Percentiles rank a stretch among this genome's conserved stretches.
Conservation (phyloP, 2,888 invertebrate species). For the Caenorhabditis sulstoni region DNA sequence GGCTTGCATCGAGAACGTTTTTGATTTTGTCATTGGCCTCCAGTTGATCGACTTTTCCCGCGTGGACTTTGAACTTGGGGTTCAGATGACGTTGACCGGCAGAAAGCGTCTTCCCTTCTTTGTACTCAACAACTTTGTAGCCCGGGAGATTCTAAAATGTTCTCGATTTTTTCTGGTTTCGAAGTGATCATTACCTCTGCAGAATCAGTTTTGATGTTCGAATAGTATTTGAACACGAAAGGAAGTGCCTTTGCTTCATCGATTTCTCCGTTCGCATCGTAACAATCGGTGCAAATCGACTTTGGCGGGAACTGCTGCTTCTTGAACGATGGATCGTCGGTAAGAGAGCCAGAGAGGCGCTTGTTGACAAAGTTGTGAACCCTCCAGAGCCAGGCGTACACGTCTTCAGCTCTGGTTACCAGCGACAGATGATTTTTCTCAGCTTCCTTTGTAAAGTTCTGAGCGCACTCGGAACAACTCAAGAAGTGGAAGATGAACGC, state of each 20-base stretch:
- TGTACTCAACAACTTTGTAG: slow-evolving; percentile 77
- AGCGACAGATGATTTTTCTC: slow-evolving; percentile 71
- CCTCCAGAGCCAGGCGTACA: slow-evolving; percentile 92
- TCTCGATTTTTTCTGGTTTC: neutral
- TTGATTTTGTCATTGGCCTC: slow-evolving; percentile 74
- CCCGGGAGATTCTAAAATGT: slow-evolving; percentile 71
- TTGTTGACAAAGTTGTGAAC: slow-evolving; percentile 94
- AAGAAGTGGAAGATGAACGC: slow-evolving; percentile 94
- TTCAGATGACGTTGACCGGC: slow-evolving; percentile 76
- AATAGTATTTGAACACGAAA: slow-evolving; percentile 76
- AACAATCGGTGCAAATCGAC: slow-evolving; percentile 71
- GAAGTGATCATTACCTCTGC: slow-evolving; percentile 63
- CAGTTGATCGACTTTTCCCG: slow-evolving; percentile 74
- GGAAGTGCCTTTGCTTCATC: slow-evolving; percentile 73
- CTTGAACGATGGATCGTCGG: slow-evolving; percentile 92
- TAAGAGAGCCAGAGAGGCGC: slow-evolving; percentile 88
- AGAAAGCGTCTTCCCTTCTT: slow-evolving; percentile 75
- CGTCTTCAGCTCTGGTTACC: slow-evolving; percentile 84
- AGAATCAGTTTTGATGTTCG: slow-evolving; percentile 74
- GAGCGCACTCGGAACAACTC: slow-evolving; percentile 91
- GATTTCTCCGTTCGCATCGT: slow-evolving; percentile 64
- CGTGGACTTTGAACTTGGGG: slow-evolving; percentile 76
- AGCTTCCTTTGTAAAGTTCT: slow-evolving; percentile 93
- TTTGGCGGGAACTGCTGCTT: slow-evolving; percentile 84
- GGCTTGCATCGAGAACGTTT: slow-evolving; percentile 64